Percentiles rank a stretch among this genome's conserved stretches.
Evolutionary conservation across 2,113 vertebrate genomes (phyloP).

Genomic region (Saccopteryx bilineata): DNA sequence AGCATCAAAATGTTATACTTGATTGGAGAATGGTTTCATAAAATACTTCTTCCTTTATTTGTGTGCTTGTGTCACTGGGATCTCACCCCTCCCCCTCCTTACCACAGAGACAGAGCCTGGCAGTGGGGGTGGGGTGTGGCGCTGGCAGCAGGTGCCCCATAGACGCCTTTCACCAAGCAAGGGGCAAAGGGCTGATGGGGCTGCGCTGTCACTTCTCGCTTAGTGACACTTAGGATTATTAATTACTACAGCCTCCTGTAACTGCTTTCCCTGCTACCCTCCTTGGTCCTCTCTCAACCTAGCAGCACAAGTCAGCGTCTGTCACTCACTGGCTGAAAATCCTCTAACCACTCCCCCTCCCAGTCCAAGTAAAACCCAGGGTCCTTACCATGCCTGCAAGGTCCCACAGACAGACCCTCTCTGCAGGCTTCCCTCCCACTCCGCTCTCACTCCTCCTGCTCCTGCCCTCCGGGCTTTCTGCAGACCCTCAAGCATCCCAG

Average conservation of each 20-base stretch:
- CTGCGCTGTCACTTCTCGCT: neutral
- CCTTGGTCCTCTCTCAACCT: neutral
- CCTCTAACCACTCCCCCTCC: neutral
- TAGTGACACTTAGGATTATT: neutral
- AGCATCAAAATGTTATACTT: slow-evolving; percentile 86
- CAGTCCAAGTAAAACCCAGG: neutral
- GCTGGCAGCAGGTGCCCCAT: too few relatives aligned
- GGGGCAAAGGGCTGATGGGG: neutral
- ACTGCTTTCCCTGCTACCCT: neutral
- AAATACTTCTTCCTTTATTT: slow-evolving; percentile 30
- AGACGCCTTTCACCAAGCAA: neutral
- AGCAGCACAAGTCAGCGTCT: neutral
- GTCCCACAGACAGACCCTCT: neutral
- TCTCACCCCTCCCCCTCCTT: neutral
- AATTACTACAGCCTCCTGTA: neutral
- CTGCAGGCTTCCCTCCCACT: neutral
- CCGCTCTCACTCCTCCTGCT: neutral
- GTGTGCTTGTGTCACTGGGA: neutral
- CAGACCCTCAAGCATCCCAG: neutral
- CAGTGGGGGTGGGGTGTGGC: neutral
- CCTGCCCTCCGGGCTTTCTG: neutral
- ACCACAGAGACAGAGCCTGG: neutral
- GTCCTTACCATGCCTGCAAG: neutral
- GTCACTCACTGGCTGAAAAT: neutral
- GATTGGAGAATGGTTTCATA: slow-evolving; percentile 80